Evolutionary conservation across 2,797 vertebrate genomes (phyloP).

Genomic region (Microhierax caerulescens): DNA sequence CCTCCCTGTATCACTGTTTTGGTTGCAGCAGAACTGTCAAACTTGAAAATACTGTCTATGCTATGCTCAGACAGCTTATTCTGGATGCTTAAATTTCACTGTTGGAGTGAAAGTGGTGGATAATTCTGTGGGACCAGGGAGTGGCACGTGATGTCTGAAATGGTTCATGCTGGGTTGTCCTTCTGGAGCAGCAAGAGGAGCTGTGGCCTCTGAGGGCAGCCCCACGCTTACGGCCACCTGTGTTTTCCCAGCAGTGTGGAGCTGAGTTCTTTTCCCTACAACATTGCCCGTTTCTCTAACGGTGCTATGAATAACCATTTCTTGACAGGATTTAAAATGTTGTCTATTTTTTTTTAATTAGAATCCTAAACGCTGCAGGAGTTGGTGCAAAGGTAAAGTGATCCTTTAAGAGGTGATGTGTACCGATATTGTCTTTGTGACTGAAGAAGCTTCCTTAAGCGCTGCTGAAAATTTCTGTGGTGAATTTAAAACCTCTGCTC

Average conservation of each 20-base stretch:
- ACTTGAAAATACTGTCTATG: not conserved
- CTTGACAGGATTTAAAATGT: not conserved
- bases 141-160: not conserved
- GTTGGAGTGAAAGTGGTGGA: not conserved
- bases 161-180: accelerated
- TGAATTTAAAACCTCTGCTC: not conserved
- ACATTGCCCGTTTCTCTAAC: not conserved
- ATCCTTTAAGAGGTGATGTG: not conserved
- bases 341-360: not conserved
- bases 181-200: not conserved
- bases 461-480: not conserved
- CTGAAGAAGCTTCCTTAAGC: not conserved
- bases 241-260: not conserved
- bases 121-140: not conserved
- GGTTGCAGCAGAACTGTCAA: not conserved
- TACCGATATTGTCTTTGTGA: not conserved
- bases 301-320: not conserved
- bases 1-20: not conserved
- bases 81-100: not conserved
- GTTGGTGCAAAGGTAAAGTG: not conserved
- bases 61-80: not conserved
- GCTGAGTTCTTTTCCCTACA: not conserved
- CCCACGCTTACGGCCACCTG: accelerated
- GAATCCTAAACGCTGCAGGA: not conserved
- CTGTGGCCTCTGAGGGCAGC: not conserved